phyloP scores from a whole-genome alignment of 2,797 vertebrate genomes.

The Numenius phaeopus region DNA sequence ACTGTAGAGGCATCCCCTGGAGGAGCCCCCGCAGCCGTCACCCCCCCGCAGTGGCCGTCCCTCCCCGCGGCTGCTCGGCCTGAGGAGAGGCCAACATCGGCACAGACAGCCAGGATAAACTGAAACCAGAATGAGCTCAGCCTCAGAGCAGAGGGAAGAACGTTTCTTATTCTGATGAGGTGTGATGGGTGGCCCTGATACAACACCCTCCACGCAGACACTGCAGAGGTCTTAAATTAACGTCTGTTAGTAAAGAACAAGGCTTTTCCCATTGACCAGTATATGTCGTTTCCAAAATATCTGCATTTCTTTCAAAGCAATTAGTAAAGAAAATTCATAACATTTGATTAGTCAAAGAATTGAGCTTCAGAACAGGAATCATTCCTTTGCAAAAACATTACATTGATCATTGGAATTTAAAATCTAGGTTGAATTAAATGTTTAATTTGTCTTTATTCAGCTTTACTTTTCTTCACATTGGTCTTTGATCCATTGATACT shows the following conservation, averaged over 20 bases:
- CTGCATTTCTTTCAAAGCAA: neutral
- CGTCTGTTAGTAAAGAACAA: neutral
- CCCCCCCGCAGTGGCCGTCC: fast-evolving
- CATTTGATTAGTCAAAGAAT: neutral
- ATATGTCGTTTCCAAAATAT: neutral
- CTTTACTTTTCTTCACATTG: neutral
- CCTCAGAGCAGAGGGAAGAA: neutral
- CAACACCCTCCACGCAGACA: too few species aligned
- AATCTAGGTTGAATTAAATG: neutral
- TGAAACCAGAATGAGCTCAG: neutral
- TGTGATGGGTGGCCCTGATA: too few species aligned
- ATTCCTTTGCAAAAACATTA: neutral
- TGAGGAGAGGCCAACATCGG: neutral
- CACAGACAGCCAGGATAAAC: neutral
- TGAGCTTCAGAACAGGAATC: neutral
- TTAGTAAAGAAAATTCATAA: neutral
- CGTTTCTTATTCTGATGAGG: neutral
- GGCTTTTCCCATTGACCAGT: neutral
- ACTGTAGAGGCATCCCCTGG: neutral
- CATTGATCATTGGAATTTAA: neutral
- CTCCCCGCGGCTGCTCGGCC: neutral
- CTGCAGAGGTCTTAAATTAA: neutral
- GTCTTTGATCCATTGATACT: neutral
- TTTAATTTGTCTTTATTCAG: neutral
- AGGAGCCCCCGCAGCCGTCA: neutral